These are phyloP conservation scores for Graphium colonna DNA, from an alignment of 2,888 invertebrate species.

Conservation along the genomic window DNA sequence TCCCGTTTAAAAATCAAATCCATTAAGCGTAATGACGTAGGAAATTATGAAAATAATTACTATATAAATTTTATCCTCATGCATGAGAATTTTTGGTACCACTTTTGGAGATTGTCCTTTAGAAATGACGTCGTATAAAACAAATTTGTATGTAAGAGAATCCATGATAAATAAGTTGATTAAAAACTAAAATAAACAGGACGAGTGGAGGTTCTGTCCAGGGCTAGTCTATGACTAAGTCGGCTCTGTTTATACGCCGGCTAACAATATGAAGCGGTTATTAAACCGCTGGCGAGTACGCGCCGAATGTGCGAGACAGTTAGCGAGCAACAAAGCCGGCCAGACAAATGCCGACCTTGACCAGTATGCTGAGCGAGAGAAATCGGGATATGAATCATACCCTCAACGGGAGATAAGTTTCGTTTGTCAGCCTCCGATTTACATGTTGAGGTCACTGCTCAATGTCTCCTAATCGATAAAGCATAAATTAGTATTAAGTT, in stretches of 20 bases:
- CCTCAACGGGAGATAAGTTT: constrained; percentile 31
- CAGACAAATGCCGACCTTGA: constrained; percentile 59
- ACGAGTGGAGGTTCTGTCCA: background rate
- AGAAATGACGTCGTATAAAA: no score
- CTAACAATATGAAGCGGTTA: constrained; percentile 31
- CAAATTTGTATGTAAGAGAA: no score
- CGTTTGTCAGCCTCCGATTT: constrained; percentile 29
- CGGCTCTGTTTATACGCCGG: constrained; percentile 29
- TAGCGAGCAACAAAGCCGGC: constrained; percentile 25
- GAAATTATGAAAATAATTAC: no score
- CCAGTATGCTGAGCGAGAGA: constrained; percentile 57
- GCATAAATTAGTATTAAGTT: background rate
- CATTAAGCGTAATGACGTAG: no score
- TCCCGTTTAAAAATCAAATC: no score
- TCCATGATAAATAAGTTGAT: background rate
- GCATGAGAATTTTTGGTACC: no score
- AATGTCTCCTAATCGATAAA: constrained; percentile 6
- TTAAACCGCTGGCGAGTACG: constrained; percentile 29
- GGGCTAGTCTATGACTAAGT: constrained; percentile 22
- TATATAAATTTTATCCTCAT: no score
- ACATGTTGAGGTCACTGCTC: constrained; percentile 15
- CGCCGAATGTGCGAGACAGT: constrained; percentile 32
- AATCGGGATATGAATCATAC: constrained; percentile 62
- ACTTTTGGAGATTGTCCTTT: no score
- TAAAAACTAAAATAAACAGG: background rate